Evolutionary conservation across 1,140 invertebrate genomes (phyloP).

Genomic region (Microvelia longipes): DNA sequence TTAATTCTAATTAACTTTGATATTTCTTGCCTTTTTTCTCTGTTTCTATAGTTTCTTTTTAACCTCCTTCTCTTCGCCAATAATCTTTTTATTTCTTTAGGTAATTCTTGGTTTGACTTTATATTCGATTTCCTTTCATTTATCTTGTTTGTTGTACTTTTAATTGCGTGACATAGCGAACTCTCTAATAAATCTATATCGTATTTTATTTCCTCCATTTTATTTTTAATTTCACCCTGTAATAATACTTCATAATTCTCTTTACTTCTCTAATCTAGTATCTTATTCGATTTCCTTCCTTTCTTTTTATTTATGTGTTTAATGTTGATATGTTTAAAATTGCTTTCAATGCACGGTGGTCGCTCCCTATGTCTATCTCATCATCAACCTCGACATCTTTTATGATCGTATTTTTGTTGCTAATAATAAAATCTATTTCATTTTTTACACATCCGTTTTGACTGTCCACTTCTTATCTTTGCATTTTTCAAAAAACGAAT

Average conservation of each 20-base stretch:
- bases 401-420: not conserved
- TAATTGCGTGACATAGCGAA: not conserved
- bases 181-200: not conserved
- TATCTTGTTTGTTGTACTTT: not conserved
- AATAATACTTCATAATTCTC: not conserved
- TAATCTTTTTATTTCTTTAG: not conserved
- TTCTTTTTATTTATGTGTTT: not conserved
- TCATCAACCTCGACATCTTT: not conserved
- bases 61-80: not conserved
- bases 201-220: not conserved
- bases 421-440: not conserved
- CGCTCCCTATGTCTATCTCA: too few relatives aligned
- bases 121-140: not conserved
- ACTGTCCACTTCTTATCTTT: not conserved
- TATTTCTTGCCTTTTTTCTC: too few relatives aligned
- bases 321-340: not conserved
- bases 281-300: not conserved
- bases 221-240: not conserved
- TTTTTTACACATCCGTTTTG: not conserved
- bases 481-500: constrained; percentile 22
- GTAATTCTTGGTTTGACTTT: not conserved
- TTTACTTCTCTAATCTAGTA: not conserved
- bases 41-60: not conserved
- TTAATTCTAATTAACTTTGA: too few relatives aligned
- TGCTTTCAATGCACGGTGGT: not conserved